Evolutionary conservation across 1,140 invertebrate species (phyloP), one percentile per base, ranked within the genome.

Genomic region (Nylanderia fulva): DNA sequence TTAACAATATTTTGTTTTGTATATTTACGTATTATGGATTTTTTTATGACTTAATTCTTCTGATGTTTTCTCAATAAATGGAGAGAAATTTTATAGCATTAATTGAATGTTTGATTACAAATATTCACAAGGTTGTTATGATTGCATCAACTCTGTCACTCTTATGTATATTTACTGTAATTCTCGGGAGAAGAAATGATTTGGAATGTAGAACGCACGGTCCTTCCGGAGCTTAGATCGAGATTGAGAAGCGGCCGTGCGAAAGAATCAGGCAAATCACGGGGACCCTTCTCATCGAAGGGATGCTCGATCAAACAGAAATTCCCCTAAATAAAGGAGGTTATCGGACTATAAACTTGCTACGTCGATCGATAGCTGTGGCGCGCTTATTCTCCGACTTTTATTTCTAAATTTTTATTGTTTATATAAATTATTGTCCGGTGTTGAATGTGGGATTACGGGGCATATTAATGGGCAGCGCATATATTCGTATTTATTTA

Each of bases 221-320:
- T 84, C 58, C 71, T 86, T 85, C 45, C 29, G 45, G 68, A 77
- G 61, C 82, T 87, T 90, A 87, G 75, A 75, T 63, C 33, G 85
- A 87, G 90, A 88, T 90, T 84, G 85, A 88, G 91, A 63, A 48
- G 87, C 89, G 89, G 75, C 83, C 90, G 91, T 91, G 91, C 87
- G 91, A 90, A 88, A 91, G 85, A 91, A 91, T 91, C 89, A 88
- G 80, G 79, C 88, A 90, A 90, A 90, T 90, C 89, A 90, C 86
- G 74, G 74, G 60, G 68, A 84, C 86, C 89, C 88, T 89, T 87
- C 79, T 88, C 84, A 66, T 61, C 88, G 86, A 79, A 86, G 88
- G 66, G 83, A 86, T 76, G 79, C 88, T 87, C 86, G 88, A 90
- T 88, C 89, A 84, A 90, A 90, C 88, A 88, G 89, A 90, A 88